These are phyloP conservation scores for Megalops cyprinoides DNA, from an alignment of 2,797 vertebrate genomes.

Conservation along the genomic window DNA sequence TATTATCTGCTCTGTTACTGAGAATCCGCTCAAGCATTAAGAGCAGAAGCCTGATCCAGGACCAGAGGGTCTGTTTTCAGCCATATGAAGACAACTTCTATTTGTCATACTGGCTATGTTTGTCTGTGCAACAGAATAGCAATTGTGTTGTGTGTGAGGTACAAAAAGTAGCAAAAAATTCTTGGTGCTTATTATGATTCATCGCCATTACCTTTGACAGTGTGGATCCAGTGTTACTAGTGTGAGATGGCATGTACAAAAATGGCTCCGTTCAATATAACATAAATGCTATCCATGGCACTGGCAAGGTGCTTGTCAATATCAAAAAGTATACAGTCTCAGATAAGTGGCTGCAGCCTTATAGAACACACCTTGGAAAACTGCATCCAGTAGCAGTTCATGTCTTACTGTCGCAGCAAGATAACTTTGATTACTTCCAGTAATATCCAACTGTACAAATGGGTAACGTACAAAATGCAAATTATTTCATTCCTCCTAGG, in stretches of 20 bases:
- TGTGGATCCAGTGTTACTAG: not conserved
- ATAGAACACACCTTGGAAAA: too few relatives aligned
- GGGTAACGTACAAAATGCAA: not conserved
- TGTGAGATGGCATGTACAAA: not conserved
- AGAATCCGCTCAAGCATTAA: slow-evolving; percentile 48
- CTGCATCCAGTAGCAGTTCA: too few relatives aligned
- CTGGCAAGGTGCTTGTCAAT: too few relatives aligned
- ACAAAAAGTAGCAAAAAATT: not conserved
- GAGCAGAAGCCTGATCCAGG: slow-evolving; percentile 41
- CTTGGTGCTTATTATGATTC: not conserved
- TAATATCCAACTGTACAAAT: slow-evolving; percentile 11
- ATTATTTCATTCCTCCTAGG: not conserved
- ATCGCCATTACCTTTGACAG: not conserved
- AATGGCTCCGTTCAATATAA: not conserved
- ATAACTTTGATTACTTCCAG: too few relatives aligned
- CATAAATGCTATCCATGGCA: too few relatives aligned
- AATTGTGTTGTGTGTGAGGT: not conserved
- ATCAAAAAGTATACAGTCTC: too few relatives aligned
- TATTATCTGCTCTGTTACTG: slow-evolving; percentile 58
- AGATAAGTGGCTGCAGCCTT: too few relatives aligned
- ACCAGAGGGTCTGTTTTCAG: not conserved
- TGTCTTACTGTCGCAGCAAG: too few relatives aligned
- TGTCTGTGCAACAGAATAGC: not conserved
- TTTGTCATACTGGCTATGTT: too few relatives aligned
- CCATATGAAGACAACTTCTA: too few relatives aligned